phyloP scores from a whole-genome alignment of 2,888 invertebrate species.

The Deroplatys truncata region DNA sequence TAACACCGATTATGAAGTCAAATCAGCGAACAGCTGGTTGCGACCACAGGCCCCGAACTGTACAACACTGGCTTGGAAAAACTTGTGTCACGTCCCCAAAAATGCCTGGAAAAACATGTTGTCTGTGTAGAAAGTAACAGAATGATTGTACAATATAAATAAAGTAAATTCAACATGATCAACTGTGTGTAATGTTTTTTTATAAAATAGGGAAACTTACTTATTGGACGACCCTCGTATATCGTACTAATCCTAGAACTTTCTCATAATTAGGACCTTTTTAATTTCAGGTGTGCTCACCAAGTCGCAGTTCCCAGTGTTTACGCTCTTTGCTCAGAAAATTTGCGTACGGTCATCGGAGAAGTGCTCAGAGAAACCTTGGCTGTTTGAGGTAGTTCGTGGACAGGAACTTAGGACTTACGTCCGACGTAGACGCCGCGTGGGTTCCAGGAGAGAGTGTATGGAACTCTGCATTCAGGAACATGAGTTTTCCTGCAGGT shows the following conservation, averaged over 20 bases:
- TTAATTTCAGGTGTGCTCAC: conserved; percentile 38
- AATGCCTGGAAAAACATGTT: too few relatives aligned
- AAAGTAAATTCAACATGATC: too few relatives aligned
- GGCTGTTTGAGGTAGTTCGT: conserved; percentile 43
- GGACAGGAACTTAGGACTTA: conserved; percentile 38
- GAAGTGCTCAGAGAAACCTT: conserved; percentile 38
- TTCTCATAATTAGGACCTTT: neutral
- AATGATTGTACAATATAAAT: too few relatives aligned
- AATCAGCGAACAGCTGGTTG: too few relatives aligned
- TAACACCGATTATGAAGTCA: too few relatives aligned
- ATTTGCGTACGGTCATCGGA: conserved; percentile 37
- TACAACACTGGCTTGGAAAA: too few relatives aligned
- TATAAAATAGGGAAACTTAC: too few relatives aligned
- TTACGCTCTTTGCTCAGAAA: conserved; percentile 42
- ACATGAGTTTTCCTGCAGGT: conserved; percentile 43
- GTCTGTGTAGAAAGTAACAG: too few relatives aligned
- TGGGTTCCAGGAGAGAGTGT: conserved; percentile 39
- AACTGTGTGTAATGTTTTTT: too few relatives aligned
- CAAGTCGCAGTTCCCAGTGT: conserved; percentile 43
- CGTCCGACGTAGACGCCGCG: conserved; percentile 35
- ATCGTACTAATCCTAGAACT: neutral
- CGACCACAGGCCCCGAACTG: too few relatives aligned
- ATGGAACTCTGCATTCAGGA: conserved; percentile 43
- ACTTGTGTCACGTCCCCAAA: too few relatives aligned
- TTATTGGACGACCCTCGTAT: too few relatives aligned